phyloP scores from a whole-genome alignment of 1,140 invertebrate genomes.

The Berghia stephanieae region DNA sequence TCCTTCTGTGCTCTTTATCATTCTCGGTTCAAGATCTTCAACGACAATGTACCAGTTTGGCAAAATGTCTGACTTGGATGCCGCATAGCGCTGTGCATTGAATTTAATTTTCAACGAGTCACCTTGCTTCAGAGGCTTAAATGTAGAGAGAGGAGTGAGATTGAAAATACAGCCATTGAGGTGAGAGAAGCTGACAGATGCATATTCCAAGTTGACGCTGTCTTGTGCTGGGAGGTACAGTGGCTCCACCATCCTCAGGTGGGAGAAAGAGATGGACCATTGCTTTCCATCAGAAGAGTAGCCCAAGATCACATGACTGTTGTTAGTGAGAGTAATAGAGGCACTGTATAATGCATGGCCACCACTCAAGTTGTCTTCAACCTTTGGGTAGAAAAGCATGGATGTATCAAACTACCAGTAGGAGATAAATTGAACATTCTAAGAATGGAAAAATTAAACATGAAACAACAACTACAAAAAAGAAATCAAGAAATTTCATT shows the following conservation, averaged over 20 bases:
- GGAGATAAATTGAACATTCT: too few relatives aligned
- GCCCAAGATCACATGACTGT: constrained; percentile 27
- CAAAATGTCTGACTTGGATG: constrained; percentile 45
- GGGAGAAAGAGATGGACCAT: constrained; percentile 57
- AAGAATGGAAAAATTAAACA: too few relatives aligned
- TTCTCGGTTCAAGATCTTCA: constrained; percentile 37
- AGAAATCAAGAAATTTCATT: too few relatives aligned
- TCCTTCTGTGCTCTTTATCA: constrained; percentile 48
- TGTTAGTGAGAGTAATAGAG: constrained; percentile 39
- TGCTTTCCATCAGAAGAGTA: constrained; percentile 14
- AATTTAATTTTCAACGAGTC: constrained; percentile 43
- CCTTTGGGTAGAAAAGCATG: too few relatives aligned
- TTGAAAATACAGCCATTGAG: constrained; percentile 54
- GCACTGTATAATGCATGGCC: constrained; percentile 37
- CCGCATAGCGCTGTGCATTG: constrained; percentile 49
- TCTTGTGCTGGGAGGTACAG: constrained; percentile 34
- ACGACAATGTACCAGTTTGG: constrained; percentile 52
- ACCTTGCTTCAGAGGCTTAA: constrained; percentile 41
- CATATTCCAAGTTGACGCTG: constrained; percentile 32
- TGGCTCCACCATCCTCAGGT: constrained; percentile 55
- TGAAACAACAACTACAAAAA: too few relatives aligned
- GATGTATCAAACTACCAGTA: not conserved
- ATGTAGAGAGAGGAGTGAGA: constrained; percentile 43
- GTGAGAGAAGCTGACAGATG: constrained; percentile 48
- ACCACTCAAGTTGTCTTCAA: constrained; percentile 44